phyloP scores from a whole-genome alignment of 2,888 invertebrate genomes.

The Alcis repandata region DNA sequence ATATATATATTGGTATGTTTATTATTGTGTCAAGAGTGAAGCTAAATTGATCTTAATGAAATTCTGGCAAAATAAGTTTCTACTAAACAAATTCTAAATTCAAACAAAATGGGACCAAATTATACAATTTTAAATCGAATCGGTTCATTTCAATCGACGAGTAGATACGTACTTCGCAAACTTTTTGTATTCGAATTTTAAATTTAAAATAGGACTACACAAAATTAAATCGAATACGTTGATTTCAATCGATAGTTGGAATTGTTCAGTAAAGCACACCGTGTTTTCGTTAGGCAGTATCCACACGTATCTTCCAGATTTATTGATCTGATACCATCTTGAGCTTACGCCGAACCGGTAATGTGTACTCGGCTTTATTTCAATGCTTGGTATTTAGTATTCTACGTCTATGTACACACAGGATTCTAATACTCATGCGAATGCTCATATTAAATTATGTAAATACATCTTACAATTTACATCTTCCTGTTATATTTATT shows the following conservation, averaged over 20 bases:
- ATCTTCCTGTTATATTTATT: constrained; percentile 15
- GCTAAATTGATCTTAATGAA: too few relatives aligned
- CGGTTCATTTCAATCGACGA: too few relatives aligned
- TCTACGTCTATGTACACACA: constrained; percentile 15
- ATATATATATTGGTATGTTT: too few relatives aligned
- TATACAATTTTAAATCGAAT: too few relatives aligned
- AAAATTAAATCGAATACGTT: constrained; percentile 26
- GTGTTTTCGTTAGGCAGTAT: constrained; percentile 60
- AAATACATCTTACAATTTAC: constrained; percentile 15
- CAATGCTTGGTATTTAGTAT: constrained; percentile 47
- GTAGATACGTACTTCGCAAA: background rate
- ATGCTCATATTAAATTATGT: constrained; percentile 8
- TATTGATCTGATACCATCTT: constrained; percentile 82
- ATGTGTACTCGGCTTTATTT: constrained; percentile 64
- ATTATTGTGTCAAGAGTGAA: too few relatives aligned
- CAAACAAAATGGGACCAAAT: too few relatives aligned
- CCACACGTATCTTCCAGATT: constrained; percentile 77
- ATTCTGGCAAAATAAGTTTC: too few relatives aligned
- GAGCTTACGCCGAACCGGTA: constrained; percentile 68
- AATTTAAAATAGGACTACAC: constrained; percentile 23
- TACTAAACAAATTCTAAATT: too few relatives aligned
- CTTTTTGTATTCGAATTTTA: constrained; percentile 3
- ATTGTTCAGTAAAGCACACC: constrained; percentile 51
- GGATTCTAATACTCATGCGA: constrained; percentile 6
- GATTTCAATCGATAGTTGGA: constrained; percentile 57